phyloP scores from a whole-genome alignment of 2,797 vertebrate genomes.

The Eulemur mongoz region DNA sequence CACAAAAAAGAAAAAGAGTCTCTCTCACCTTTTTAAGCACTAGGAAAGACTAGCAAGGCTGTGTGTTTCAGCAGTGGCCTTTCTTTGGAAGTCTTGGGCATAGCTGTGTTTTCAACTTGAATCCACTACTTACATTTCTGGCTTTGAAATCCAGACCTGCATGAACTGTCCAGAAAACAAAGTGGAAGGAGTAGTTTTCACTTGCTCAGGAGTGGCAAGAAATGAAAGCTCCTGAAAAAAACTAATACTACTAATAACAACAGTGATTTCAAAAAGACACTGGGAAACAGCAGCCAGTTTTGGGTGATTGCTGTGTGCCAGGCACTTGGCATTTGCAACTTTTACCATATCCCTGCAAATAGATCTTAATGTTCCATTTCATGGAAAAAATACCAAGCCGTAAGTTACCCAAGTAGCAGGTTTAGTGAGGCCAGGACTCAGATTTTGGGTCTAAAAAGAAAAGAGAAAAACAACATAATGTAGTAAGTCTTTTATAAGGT shows the following conservation, averaged over 20 bases:
- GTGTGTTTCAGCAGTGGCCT: not conserved
- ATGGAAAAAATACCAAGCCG: not conserved
- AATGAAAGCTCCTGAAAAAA: not conserved
- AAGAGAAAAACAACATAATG: not conserved
- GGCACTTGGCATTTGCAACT: not conserved
- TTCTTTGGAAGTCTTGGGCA: not conserved
- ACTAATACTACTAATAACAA: not conserved
- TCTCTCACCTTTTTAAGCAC: not conserved
- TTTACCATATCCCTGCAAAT: not conserved
- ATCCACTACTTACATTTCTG: conserved; percentile 20
- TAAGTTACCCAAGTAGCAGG: rapidly evolving
- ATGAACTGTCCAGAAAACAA: not conserved
- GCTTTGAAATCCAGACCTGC: conserved; percentile 23
- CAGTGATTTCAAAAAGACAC: not conserved
- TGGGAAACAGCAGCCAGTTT: not conserved
- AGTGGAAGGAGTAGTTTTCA: not conserved
- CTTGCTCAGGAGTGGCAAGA: not conserved
- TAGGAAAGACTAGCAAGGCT: not conserved
- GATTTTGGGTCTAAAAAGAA: not conserved
- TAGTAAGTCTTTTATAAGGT: not conserved
- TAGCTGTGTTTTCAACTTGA: not conserved
- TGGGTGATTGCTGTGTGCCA: not conserved
- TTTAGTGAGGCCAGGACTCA: not conserved
- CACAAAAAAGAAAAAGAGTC: not conserved
- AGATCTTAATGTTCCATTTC: not conserved